phyloP scores from a whole-genome alignment of 2,797 vertebrate species.

The Dryobates pubescens region DNA sequence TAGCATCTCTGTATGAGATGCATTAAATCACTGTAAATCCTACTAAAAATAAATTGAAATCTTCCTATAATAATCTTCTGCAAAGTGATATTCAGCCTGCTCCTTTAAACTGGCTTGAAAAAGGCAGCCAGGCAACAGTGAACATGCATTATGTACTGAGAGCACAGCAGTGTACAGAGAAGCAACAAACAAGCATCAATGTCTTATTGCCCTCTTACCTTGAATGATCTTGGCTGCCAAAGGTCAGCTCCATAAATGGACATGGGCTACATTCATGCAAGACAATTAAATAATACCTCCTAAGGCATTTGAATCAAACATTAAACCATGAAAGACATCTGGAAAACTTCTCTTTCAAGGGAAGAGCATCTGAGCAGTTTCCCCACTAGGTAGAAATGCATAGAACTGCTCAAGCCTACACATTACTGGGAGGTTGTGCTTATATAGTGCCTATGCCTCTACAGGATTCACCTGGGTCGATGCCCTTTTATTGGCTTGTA shows the following conservation, averaged over 20 bases:
- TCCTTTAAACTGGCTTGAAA: neutral
- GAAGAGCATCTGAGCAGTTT: neutral
- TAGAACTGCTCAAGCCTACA: neutral
- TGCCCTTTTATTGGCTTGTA: neutral
- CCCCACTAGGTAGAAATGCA: neutral
- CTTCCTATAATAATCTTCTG: neutral
- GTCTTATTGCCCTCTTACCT: neutral
- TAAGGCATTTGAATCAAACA: neutral
- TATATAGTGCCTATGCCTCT: fast-evolving
- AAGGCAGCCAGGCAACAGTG: neutral
- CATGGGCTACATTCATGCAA: neutral
- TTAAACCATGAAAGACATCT: neutral
- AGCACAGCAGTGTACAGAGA: neutral
- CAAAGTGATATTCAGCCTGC: neutral
- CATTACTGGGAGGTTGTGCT: neutral
- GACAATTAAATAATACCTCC: neutral
- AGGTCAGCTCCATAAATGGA: neutral
- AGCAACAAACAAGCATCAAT: fast-evolving
- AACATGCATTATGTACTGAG: neutral
- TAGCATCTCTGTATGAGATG: neutral
- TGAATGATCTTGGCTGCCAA: neutral
- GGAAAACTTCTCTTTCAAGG: neutral
- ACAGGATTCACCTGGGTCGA: fast-evolving
- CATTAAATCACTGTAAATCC: neutral
- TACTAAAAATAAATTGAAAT: neutral